Evolutionary conservation across 2,113 vertebrate species (phyloP).

Genomic region (Cavia aperea): DNA sequence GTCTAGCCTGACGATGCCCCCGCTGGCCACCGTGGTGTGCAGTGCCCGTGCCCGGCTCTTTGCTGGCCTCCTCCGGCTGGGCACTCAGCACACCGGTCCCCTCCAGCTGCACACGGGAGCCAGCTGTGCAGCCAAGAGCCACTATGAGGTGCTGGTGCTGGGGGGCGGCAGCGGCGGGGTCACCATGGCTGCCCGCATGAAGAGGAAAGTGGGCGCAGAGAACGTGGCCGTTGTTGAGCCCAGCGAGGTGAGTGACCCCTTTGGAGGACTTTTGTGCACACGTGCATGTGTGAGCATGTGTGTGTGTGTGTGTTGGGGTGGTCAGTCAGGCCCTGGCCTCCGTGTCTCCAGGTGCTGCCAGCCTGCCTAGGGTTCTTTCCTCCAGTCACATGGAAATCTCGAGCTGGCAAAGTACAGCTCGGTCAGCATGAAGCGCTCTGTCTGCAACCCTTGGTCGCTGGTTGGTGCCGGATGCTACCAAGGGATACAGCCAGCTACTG

Average conservation of each 20-base stretch:
- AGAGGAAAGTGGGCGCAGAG: slow-evolving; percentile 86
- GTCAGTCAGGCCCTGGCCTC: neutral
- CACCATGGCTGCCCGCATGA: slow-evolving; percentile 94
- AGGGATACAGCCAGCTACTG: neutral
- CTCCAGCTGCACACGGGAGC: slow-evolving; percentile 71
- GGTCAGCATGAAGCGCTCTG: neutral
- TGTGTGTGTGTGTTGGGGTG: accelerated
- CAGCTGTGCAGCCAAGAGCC: slow-evolving; percentile 76
- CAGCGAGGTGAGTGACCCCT: slow-evolving; percentile 79
- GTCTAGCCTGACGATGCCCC: slow-evolving; percentile 67
- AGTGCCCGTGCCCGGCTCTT: slow-evolving; percentile 46
- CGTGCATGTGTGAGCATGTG: accelerated
- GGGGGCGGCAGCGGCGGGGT: slow-evolving; percentile 92
- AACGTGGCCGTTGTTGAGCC: slow-evolving; percentile 94
- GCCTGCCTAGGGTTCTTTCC: neutral
- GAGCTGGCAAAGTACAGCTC: neutral
- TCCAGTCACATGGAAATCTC: neutral
- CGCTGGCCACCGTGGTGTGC: slow-evolving; percentile 32
- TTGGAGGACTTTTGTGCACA: neutral
- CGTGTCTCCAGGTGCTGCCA: neutral
- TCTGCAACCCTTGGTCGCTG: neutral
- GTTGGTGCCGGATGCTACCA: neutral
- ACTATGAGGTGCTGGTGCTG: slow-evolving; percentile 90
- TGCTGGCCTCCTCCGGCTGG: slow-evolving; percentile 60
- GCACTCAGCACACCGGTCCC: slow-evolving; percentile 44